phyloP scores from a whole-genome alignment of 2,888 invertebrate genomes.

The Mesorhabditis belari region DNA sequence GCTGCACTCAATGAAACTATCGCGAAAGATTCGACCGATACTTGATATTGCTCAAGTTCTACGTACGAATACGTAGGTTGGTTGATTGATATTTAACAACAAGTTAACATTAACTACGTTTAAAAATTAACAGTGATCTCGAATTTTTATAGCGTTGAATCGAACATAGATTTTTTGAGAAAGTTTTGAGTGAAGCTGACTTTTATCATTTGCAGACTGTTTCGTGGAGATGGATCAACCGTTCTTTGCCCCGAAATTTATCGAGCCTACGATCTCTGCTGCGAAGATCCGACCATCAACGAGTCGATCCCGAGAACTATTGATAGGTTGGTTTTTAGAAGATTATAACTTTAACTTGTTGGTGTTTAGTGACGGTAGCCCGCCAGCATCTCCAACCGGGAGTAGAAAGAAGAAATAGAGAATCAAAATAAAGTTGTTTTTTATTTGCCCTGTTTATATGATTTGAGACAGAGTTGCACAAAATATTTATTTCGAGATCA shows the following conservation, averaged over 20 bases:
- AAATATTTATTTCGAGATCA: not conserved
- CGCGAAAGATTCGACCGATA: not conserved
- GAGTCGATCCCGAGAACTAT: not conserved
- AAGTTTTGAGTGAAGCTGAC: not conserved
- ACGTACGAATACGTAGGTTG: not conserved
- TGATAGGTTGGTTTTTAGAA: not conserved
- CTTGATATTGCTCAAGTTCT: not conserved
- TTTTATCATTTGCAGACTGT: not conserved
- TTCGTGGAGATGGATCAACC: not conserved
- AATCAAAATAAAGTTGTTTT: no score
- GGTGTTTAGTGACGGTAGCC: not conserved
- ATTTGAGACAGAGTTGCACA: not conserved
- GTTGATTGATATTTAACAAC: no score
- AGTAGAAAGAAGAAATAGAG: no score
- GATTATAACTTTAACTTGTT: no score
- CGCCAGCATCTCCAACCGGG: not conserved
- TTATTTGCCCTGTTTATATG: not conserved
- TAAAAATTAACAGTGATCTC: no score
- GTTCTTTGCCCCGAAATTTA: not conserved
- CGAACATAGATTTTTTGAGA: no score
- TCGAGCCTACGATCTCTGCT: not conserved
- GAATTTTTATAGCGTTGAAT: no score
- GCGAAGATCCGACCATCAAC: not conserved
- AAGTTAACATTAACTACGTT: no score
- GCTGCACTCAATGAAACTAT: not conserved